Conservation (phyloP, 2,113 vertebrate species). For the Paratilapia polleni region DNA sequence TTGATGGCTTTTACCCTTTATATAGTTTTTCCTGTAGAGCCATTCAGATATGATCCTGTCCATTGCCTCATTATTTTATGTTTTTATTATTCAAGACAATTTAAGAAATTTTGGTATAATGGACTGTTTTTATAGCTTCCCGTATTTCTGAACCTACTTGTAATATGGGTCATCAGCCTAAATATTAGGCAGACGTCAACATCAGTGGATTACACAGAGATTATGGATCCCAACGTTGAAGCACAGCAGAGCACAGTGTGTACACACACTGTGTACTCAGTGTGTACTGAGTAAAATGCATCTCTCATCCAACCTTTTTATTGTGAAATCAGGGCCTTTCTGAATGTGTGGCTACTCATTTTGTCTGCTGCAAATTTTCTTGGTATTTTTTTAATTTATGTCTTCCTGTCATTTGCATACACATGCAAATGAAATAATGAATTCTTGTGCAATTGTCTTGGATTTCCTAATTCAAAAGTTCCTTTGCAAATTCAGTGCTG, state of each 20-base stretch:
- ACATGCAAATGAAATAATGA: not conserved
- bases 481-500: not conserved
- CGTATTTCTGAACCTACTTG: not conserved
- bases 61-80: conserved; percentile 54
- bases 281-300: not conserved
- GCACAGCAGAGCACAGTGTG: not conserved
- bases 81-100: conserved; percentile 19
- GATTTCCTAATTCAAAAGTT: not conserved
- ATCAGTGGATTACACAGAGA: not conserved
- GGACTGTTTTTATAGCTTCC: conserved; percentile 7
- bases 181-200: not conserved
- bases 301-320: not conserved
- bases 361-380: not conserved
- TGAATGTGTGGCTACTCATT: conserved; percentile 2
- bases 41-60: conserved; percentile 85
- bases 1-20: conserved; percentile 37
- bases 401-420: not conserved
- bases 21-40: conserved; percentile 71
- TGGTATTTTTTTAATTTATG: not conserved
- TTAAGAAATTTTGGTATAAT: not conserved
- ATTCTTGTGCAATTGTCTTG: not conserved
- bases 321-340: not conserved
- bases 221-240: not conserved
- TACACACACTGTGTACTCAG: not conserved
- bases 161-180: not conserved